Base-by-base conservation (phyloP, 2,888 invertebrate genomes). In the Cistogaster globosa region DNA sequence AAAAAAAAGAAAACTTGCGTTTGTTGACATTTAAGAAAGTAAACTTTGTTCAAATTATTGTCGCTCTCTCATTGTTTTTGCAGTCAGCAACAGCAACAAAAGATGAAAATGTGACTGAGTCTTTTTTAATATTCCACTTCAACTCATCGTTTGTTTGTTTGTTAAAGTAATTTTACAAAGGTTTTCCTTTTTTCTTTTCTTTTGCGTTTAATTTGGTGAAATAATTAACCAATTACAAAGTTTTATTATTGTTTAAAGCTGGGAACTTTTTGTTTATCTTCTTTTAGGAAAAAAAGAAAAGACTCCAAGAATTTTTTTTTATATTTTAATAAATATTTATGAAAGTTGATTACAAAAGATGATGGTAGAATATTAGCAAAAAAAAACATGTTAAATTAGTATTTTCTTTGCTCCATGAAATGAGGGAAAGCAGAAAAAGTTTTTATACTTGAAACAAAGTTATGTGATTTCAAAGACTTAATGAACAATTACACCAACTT, bases 161-260 rank as follows among this genome's bases (percentile, higher is more conserved):
- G n/a, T 18, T 14, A 36, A 42, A 42, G 7, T 42, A 42, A 42
- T 42, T 12, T 42, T 45, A 18, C 45, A 72, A 69, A 78, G 48
- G 5, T 36, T 53, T 71, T 58, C 18, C 12, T 26, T n/a, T 60
- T 68, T n/a, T 67, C 18, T 45, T 11, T 22, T 14, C 38, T 42
- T 83, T 65, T 58, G 57, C 22, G 71, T 71, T 72, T 48, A 79
- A 72, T 79, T 79, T 57, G 71, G 79, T 57, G 71, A 65, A 72
- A 71, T 79, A 79, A 79, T 79, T 72, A 79, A 51, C 51, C 53
- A 77, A 69, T 63, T 79, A 65, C 20, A 60, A 53, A 38, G 22
- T 77, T 68, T 77, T 60, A 58, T 77, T 68, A 48, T 67, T 58
- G 38, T 22, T 12, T 3, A 22, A 76, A 67, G 36, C 36, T 7